Conservation (phyloP, 2,797 vertebrate species). For the Tauraco hartlaubi region DNA sequence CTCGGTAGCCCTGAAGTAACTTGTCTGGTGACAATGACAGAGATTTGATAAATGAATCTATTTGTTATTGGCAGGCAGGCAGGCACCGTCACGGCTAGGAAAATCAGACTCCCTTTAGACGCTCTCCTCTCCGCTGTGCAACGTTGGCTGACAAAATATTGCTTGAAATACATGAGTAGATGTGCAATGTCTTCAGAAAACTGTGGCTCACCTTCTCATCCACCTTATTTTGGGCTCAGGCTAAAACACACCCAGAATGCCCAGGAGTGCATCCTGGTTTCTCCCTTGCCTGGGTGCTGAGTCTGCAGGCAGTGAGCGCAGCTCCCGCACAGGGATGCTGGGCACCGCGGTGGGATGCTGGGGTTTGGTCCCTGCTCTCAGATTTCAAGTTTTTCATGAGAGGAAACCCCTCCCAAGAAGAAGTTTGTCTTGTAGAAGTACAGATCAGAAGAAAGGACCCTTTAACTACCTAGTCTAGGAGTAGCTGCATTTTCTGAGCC, state of each 20-base stretch:
- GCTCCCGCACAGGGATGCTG: neutral
- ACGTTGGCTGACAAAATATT: neutral
- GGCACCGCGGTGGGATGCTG: neutral
- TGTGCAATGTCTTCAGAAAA: neutral
- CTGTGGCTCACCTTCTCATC: neutral
- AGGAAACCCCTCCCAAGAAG: neutral
- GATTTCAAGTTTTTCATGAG: rapidly evolving
- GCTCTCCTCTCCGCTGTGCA: neutral
- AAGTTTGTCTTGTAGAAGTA: neutral
- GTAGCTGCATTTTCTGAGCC: neutral
- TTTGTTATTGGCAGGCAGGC: conserved; percentile 42
- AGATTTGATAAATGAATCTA: conserved; percentile 34
- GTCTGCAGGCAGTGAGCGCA: neutral
- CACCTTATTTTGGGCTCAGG: neutral
- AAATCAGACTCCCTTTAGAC: neutral
- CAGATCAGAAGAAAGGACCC: neutral
- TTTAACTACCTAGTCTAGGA: neutral
- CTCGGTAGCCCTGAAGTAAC: neutral
- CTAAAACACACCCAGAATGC: rapidly evolving
- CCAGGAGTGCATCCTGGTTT: rapidly evolving
- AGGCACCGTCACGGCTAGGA: neutral
- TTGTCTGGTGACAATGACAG: conserved; percentile 35
- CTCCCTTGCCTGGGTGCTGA: neutral
- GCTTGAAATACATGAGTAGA: neutral
- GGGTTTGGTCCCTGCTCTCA: neutral